Conservation (phyloP, 2,797 vertebrate species). For the Percopsis omiscomaycus region DNA sequence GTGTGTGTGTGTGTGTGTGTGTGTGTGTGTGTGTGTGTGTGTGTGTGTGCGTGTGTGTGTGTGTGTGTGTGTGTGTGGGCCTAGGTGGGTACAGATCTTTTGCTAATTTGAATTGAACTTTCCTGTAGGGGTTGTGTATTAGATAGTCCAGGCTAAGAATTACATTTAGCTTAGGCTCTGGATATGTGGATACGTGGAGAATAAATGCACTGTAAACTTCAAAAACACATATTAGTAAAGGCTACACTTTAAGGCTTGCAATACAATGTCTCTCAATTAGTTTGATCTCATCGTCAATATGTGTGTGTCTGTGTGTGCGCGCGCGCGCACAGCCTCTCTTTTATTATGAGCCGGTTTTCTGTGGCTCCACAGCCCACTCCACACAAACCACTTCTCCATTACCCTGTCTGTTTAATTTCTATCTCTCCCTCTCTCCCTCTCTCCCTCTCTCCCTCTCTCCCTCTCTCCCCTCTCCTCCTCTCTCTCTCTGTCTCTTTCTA, state of each 20-base stretch:
- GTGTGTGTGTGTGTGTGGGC: neutral
- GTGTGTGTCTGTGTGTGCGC: neutral
- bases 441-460: neutral
- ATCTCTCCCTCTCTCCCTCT: slow-evolving; percentile 8
- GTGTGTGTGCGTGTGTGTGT: slow-evolving; percentile 5
- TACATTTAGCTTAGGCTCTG: no score
- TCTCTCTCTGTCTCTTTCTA: slow-evolving; percentile 22
- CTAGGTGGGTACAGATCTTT: neutral
- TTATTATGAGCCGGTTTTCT: slow-evolving; percentile 24
- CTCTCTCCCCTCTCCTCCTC: slow-evolving; percentile 7
- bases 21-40: neutral
- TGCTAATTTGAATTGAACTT: no score
- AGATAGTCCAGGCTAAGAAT: slow-evolving; percentile 1
- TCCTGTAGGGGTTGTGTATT: neutral
- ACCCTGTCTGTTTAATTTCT: neutral
- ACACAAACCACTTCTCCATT: neutral
- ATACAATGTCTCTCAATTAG: no score
- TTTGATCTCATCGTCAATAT: neutral
- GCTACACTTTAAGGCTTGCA: no score
- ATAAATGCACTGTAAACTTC: no score
- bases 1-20: no score
- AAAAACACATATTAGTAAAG: no score
- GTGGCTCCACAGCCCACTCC: slow-evolving; percentile 8
- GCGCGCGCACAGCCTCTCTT: slow-evolving; percentile 21
- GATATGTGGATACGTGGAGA: no score